These are phyloP conservation scores for Oreochromis niloticus DNA, from an alignment of 2,113 vertebrate genomes.

Conservation along the genomic window DNA sequence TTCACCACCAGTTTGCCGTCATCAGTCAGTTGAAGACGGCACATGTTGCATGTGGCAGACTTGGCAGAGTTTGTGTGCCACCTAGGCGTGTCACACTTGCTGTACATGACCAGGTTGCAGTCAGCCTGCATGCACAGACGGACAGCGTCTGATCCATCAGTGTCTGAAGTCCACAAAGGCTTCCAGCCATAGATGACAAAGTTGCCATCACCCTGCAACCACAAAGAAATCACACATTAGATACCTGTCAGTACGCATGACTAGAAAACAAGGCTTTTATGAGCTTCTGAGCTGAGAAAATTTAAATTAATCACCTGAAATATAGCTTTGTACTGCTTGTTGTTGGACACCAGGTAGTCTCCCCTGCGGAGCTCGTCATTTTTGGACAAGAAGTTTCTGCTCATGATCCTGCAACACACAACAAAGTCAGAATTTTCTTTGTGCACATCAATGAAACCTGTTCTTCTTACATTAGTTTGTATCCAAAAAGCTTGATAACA, in stretches of 20 bases:
- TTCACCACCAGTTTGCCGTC: conserved; percentile 7
- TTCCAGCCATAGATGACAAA: conserved; percentile 44
- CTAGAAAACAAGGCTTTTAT: background rate
- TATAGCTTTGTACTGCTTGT: conserved; percentile 20
- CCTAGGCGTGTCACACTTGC: fast-evolving
- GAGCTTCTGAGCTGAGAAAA: fast-evolving
- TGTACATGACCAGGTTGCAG: conserved; percentile 55
- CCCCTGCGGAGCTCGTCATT: conserved; percentile 35
- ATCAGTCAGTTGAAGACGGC: background rate
- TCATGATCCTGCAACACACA: background rate
- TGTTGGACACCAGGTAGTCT: conserved; percentile 43
- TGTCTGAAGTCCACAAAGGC: conserved; percentile 1
- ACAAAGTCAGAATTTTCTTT: background rate
- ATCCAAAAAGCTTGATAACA: background rate
- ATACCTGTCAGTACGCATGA: background rate
- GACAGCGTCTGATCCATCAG: fast-evolving
- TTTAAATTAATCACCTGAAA: conserved; percentile 27
- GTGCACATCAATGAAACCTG: background rate
- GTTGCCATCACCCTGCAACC: conserved; percentile 31
- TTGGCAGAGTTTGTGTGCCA: conserved; percentile 7
- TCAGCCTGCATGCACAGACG: conserved; percentile 44
- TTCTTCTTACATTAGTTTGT: fast-evolving
- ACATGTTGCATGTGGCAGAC: background rate
- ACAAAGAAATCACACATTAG: background rate
- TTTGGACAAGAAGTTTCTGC: conserved; percentile 37